These are phyloP conservation scores for Doryteuthis pealeii DNA, from an alignment of 1,140 invertebrate genomes.

Conservation along the genomic window DNA sequence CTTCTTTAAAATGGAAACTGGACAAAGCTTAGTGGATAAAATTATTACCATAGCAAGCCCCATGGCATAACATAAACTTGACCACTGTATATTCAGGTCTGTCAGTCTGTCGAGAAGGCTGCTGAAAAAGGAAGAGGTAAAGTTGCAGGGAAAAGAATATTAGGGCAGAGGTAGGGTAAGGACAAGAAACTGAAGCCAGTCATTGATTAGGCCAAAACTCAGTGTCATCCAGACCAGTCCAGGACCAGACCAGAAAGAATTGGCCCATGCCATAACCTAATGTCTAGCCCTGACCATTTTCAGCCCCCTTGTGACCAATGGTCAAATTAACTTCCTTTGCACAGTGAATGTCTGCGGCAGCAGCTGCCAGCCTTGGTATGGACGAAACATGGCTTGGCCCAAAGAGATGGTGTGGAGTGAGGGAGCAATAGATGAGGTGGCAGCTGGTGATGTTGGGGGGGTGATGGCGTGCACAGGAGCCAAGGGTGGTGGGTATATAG, in stretches of 20 bases:
- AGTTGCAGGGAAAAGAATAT: neutral
- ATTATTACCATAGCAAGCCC: neutral
- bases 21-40: neutral
- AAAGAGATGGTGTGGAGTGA: too few relatives aligned
- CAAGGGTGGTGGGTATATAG: neutral
- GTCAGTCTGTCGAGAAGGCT: neutral
- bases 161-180: neutral
- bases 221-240: neutral
- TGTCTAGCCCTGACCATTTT: slow-evolving; percentile 10
- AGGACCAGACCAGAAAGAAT: slow-evolving; percentile 1
- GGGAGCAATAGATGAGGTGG: too few relatives aligned
- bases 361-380: neutral
- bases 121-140: neutral
- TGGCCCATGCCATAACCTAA: slow-evolving; percentile 5
- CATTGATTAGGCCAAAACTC: neutral
- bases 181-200: neutral
- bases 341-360: slow-evolving; percentile 10
- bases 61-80: neutral
- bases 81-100: neutral
- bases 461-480: too few relatives aligned
- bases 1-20: neutral
- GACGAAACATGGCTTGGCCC: neutral
- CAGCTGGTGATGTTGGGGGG: neutral
- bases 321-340: slow-evolving; percentile 9
- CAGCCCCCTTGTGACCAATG: neutral